Conservation (phyloP, 2,888 invertebrate genomes). For the Ichneumon xanthorius region DNA sequence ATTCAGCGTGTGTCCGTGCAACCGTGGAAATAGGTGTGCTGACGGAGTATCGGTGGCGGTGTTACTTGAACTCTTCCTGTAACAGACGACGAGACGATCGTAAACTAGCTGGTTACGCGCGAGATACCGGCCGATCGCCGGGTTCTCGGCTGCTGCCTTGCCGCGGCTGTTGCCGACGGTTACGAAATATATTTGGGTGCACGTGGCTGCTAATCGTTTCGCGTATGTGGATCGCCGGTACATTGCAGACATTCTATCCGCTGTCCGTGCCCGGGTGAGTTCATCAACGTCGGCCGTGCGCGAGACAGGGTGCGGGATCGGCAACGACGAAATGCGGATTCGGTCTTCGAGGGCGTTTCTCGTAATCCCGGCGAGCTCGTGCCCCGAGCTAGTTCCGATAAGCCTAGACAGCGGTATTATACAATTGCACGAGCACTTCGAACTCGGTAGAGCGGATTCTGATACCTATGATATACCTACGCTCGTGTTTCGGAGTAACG, state of each 20-base stretch:
- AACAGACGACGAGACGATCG: conserved; percentile 74
- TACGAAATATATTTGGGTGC: conserved; percentile 63
- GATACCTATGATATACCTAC: neutral
- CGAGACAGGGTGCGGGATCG: neutral
- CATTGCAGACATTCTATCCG: neutral
- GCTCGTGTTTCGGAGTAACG: neutral
- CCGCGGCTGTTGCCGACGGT: conserved; percentile 23
- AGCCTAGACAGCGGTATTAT: neutral
- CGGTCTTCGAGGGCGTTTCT: neutral
- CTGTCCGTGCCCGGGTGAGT: neutral
- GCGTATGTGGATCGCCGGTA: neutral
- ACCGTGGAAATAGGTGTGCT: conserved; percentile 3
- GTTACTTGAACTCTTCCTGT: conserved; percentile 66
- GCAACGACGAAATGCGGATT: conserved; percentile 14
- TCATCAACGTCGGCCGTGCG: neutral
- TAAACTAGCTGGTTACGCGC: conserved; percentile 66
- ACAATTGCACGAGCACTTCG: neutral
- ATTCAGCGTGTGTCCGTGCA: neutral
- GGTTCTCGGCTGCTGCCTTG: conserved; percentile 13
- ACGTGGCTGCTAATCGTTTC: neutral
- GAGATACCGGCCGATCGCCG: conserved; percentile 44
- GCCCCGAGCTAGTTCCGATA: neutral
- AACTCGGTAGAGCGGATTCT: neutral
- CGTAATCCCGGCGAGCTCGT: neutral
- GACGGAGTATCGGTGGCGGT: conserved; percentile 38